Conservation (phyloP, 92 coral and sea anemone genomes). For the Umimayanthus chanpuru region DNA sequence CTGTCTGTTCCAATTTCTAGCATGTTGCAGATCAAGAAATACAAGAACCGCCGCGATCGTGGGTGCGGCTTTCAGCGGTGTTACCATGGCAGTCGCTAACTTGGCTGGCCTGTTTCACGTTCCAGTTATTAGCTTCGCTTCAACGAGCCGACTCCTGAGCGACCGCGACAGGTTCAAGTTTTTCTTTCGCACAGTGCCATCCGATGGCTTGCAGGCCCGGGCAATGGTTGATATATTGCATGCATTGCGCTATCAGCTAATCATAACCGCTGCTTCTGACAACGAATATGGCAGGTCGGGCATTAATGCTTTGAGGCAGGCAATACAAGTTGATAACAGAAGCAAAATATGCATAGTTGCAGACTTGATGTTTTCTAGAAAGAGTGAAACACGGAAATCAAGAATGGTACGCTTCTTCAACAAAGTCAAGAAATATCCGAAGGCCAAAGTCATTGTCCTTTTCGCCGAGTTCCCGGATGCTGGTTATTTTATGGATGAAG, state of each 20-base stretch:
- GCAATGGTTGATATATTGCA: slow-evolving; percentile 63
- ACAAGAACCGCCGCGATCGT: slow-evolving; percentile 72
- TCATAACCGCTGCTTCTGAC: slow-evolving; percentile 65
- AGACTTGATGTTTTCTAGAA: slow-evolving; percentile 67
- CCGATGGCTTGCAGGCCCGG: slow-evolving; percentile 71
- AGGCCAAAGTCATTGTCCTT: slow-evolving; percentile 61
- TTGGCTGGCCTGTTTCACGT: slow-evolving; percentile 81
- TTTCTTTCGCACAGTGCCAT: slow-evolving; percentile 78
- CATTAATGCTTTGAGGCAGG: slow-evolving; percentile 63
- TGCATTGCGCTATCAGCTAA: slow-evolving; percentile 54
- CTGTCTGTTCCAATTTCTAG: background rate
- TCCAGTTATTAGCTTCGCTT: slow-evolving; percentile 79
- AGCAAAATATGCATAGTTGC: slow-evolving; percentile 60
- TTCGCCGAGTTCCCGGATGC: slow-evolving; percentile 80
- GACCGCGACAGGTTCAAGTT: slow-evolving; percentile 74
- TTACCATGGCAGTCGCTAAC: slow-evolving; percentile 83
- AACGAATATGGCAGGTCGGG: slow-evolving; percentile 80
- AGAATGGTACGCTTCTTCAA: slow-evolving; percentile 43
- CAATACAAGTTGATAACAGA: slow-evolving; percentile 39
- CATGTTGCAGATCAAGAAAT: slow-evolving; percentile 49
- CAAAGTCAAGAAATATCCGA: slow-evolving; percentile 48
- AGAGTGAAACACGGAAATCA: slow-evolving; percentile 36
- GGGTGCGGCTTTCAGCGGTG: slow-evolving; percentile 87
- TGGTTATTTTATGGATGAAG: slow-evolving; percentile 63
- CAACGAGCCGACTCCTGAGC: slow-evolving; percentile 81